Conservation (phyloP, 2,113 vertebrate genomes). For the Prietella phreatophila region DNA sequence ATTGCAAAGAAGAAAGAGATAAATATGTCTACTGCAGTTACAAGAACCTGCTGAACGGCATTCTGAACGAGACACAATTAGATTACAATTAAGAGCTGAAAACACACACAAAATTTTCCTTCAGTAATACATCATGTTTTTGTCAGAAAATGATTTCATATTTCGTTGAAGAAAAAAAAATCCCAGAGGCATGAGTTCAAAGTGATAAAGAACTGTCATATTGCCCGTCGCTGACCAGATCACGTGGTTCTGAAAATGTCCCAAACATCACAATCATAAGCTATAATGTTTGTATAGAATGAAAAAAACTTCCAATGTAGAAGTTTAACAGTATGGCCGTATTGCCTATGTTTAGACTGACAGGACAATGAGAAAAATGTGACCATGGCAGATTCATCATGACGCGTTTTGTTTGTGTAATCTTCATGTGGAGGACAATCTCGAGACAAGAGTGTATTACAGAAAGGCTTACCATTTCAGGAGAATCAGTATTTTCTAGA, state of each 20-base stretch:
- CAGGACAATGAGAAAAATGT: background rate
- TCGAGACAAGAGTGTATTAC: background rate
- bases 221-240: background rate
- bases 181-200: too few relatives aligned
- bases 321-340: background rate
- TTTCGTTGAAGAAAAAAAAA: background rate
- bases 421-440: background rate
- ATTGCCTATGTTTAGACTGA: background rate
- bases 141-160: background rate
- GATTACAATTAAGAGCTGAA: background rate
- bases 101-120: background rate
- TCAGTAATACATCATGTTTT: too few relatives aligned
- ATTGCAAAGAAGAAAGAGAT: background rate
- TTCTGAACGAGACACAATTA: too few relatives aligned
- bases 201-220: background rate
- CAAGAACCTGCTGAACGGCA: background rate
- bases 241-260: background rate
- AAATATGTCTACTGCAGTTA: background rate
- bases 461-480: conserved; percentile 31
- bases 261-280: background rate
- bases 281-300: background rate
- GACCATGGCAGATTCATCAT: background rate
- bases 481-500: background rate
- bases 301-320: background rate
- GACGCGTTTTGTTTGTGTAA: background rate